Base-by-base conservation (phyloP, 2,888 invertebrate species). In the Zaprionus obscuricornis region DNA sequence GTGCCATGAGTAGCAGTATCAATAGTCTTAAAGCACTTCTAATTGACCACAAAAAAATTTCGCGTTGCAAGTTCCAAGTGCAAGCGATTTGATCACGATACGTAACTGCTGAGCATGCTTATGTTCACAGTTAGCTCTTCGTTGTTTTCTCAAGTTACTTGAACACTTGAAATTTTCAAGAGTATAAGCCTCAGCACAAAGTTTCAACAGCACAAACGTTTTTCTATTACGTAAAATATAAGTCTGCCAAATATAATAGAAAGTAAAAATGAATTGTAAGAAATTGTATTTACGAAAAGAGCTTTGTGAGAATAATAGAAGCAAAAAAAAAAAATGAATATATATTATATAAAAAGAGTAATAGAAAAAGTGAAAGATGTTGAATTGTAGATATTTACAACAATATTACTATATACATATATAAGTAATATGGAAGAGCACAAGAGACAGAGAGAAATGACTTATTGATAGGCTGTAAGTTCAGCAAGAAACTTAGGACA, bases 381-480 rank as follows among this genome's bases (percentile, higher is more conserved):
- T 73, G 47, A 76, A 76, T 58, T 40, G 37, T n/a, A n/a, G n/a
- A n/a, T n/a, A n/a, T n/a, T n/a, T n/a, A n/a, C n/a, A n/a, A n/a
- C n/a, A n/a, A n/a, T n/a, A n/a, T n/a, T n/a, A n/a, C n/a, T n/a
- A n/a, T n/a, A n/a, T n/a, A n/a, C n/a, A n/a, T n/a, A n/a, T n/a
- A n/a, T n/a, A n/a, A n/a, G n/a, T n/a, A n/a, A n/a, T n/a, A n/a
- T n/a, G n/a, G n/a, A n/a, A n/a, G n/a, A n/a, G n/a, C n/a, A n/a
- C n/a, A n/a, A n/a, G n/a, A n/a, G n/a, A n/a, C n/a, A n/a, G n/a
- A n/a, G n/a, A n/a, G n/a, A n/a, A n/a, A n/a, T n/a, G n/a, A n/a
- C 46, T 52, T 71, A 79, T 83, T 79, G 84, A 79, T 78, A 76
- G 57, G 68, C 55, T 37, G 27, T 67, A 79, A 43, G 65, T 75